A percentile compares a stretch with the other conserved stretches of the same genome.
Evolutionary conservation across 2,888 invertebrate species (phyloP).

Genomic region (Dynastes maya): DNA sequence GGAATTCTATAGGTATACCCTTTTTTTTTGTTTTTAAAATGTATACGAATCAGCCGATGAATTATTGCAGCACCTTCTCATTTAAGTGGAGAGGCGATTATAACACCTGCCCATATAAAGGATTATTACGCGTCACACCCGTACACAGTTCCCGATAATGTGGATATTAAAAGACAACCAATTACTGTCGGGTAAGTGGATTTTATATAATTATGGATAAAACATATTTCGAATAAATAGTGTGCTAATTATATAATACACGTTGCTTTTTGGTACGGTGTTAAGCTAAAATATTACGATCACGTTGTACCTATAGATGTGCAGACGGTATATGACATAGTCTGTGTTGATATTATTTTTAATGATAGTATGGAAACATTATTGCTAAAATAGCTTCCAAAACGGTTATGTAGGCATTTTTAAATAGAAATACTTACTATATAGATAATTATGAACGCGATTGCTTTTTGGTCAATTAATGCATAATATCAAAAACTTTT

Average conservation of each 20-base stretch:
- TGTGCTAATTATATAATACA: constrained; percentile 46
- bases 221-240: constrained; percentile 18
- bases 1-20: constrained; percentile 67
- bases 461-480: no score
- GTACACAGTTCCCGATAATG: constrained; percentile 72
- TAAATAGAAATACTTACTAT: not conserved
- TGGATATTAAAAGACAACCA: constrained; percentile 77
- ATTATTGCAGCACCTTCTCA: constrained; percentile 66
- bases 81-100: constrained; percentile 67
- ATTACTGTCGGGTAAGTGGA: constrained; percentile 77
- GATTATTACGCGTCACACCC: constrained; percentile 65
- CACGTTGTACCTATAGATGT: constrained; percentile 15
- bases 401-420: not conserved
- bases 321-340: constrained; percentile 21
- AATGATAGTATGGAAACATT: constrained; percentile 10
- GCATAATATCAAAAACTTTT: no score
- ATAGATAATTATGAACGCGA: no score
- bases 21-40: not conserved
- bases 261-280: constrained; percentile 17
- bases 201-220: not conserved
- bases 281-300: constrained; percentile 18
- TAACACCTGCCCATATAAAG: constrained; percentile 66
- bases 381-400: constrained; percentile 37
- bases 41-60: constrained; percentile 6
- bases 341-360: constrained; percentile 40